These are phyloP conservation scores for Boulengeromyrus knoepffleri DNA, from an alignment of 2,113 vertebrate species.

Conservation along the genomic window DNA sequence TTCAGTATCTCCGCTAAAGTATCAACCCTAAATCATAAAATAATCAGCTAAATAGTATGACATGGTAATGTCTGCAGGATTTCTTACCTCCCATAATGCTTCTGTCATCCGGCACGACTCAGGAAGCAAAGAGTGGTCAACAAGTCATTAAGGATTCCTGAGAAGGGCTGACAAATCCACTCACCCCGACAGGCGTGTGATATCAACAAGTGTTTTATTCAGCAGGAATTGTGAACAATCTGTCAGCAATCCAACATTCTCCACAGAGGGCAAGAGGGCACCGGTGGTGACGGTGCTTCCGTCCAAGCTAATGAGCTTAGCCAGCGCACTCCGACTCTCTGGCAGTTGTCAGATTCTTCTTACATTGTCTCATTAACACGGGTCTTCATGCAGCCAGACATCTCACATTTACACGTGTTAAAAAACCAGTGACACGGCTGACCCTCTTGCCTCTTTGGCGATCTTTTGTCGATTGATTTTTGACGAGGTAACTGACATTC, in stretches of 20 bases:
- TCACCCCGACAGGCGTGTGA: conserved; percentile 34
- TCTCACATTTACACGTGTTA: conserved; percentile 13
- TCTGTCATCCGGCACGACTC: not conserved
- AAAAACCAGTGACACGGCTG: not conserved
- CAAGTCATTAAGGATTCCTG: not conserved
- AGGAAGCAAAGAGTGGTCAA: not conserved
- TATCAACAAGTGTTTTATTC: conserved; percentile 73
- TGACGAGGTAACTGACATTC: not conserved
- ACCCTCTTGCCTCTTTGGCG: not conserved
- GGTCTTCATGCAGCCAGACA: not conserved
- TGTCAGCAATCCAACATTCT: conserved; percentile 54
- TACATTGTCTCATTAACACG: not conserved
- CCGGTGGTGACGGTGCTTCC: conserved; percentile 51
- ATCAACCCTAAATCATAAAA: not conserved
- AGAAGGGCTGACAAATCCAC: conserved; percentile 26
- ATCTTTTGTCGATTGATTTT: conserved; percentile 18
- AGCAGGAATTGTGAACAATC: conserved; percentile 71
- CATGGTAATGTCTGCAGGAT: not conserved
- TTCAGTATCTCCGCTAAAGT: not conserved
- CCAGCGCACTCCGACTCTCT: conserved; percentile 22
- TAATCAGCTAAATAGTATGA: not conserved
- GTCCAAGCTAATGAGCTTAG: conserved; percentile 41
- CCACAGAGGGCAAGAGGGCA: conserved; percentile 60
- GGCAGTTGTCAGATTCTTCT: conserved; percentile 29
- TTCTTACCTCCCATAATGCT: not conserved